Conservation (phyloP, 1,140 invertebrate genomes). For the Ylistrum balloti region DNA sequence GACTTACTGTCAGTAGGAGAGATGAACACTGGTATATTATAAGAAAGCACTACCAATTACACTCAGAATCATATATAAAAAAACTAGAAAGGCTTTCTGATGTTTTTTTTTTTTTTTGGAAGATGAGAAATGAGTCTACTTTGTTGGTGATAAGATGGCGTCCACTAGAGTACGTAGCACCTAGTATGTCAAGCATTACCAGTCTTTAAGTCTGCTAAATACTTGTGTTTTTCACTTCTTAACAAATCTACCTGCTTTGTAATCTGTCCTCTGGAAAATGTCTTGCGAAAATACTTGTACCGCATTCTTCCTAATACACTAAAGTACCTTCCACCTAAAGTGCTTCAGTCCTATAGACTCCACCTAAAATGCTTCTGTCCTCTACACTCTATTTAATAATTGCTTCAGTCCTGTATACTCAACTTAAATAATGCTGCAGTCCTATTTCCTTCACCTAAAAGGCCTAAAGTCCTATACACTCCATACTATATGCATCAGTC, state of each 20-base stretch:
- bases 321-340: background rate
- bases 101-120: background rate
- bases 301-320: background rate
- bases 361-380: no score
- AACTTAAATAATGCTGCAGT: no score
- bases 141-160: background rate
- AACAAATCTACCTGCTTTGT: background rate
- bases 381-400: no score
- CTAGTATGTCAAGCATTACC: background rate
- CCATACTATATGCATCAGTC: no score
- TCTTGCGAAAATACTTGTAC: background rate
- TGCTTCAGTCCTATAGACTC: no score
- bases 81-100: background rate
- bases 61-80: no score
- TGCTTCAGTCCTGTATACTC: no score
- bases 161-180: background rate
- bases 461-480: no score
- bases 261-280: background rate
- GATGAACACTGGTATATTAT: no score
- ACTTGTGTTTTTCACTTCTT: constrained; percentile 19
- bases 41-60: no score
- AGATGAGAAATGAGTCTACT: constrained; percentile 25
- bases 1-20: no score
- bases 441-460: no score
- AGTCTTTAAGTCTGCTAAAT: background rate